phyloP scores from a whole-genome alignment of 2,888 invertebrate genomes.

The Hartigia nigra region DNA sequence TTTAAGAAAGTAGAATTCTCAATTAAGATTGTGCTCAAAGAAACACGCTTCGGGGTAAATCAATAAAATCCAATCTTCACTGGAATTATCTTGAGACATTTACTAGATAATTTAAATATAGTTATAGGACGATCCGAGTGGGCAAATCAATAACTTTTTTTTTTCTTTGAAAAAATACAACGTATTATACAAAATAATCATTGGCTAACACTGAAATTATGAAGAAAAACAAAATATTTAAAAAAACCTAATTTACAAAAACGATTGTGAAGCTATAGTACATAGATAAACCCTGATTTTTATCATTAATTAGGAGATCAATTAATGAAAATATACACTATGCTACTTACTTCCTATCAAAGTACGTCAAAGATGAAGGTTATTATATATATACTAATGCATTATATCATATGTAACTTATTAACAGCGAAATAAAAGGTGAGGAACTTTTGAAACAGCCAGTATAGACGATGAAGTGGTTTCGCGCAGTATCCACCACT shows the following conservation, averaged over 20 bases:
- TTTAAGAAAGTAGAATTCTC: neutral
- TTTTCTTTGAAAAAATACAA: neutral
- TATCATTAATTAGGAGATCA: too few species aligned
- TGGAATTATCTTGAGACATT: neutral
- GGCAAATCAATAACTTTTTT: slow-evolving; percentile 15
- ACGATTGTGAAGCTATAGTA: neutral
- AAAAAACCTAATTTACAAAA: neutral
- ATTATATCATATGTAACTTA: neutral
- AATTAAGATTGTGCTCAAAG: neutral
- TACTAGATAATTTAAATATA: neutral
- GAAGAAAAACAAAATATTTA: neutral
- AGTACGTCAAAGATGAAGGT: too few species aligned
- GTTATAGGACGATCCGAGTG: neutral
- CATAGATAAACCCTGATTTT: neutral
- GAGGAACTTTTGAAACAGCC: neutral
- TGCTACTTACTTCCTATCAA: too few species aligned
- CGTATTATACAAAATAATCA: neutral
- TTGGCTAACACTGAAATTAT: neutral
- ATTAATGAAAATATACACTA: too few species aligned
- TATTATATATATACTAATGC: too few species aligned
- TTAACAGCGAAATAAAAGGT: neutral
- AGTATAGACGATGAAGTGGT: neutral
- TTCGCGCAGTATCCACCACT: neutral
- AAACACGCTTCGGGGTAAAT: neutral
- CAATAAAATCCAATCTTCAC: neutral